phyloP scores from a whole-genome alignment of 2,888 invertebrate genomes.

The Plagiodera versicolora region DNA sequence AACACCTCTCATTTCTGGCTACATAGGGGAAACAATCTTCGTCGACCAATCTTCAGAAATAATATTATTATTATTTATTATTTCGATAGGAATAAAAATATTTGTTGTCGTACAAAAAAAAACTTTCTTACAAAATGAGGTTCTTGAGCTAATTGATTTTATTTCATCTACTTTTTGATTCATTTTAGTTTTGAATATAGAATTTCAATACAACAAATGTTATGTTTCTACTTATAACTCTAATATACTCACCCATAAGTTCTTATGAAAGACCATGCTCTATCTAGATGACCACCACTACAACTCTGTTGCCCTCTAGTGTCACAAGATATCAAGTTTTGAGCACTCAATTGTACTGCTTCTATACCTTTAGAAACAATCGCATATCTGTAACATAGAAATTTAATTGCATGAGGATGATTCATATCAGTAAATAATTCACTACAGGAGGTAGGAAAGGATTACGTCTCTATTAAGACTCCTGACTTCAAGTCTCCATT shows the following conservation, averaged over 20 bases:
- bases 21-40: conserved; percentile 85
- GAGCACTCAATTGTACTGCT: conserved; percentile 73
- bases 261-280: conserved; percentile 88
- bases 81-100: too few species aligned
- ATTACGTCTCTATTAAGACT: too few species aligned
- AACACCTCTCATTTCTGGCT: conserved; percentile 66
- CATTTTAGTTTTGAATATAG: too few species aligned
- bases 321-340: conserved; percentile 86
- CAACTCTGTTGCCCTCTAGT: conserved; percentile 78
- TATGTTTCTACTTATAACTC: too few species aligned
- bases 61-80: too few species aligned
- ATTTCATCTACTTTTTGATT: too few species aligned
- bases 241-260: conserved; percentile 65
- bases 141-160: too few species aligned
- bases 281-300: conserved; percentile 84
- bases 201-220: too few species aligned
- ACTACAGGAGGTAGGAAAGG: not conserved
- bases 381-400: conserved; percentile 62
- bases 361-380: conserved; percentile 84
- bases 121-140: too few species aligned
- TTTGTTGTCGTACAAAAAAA: too few species aligned
- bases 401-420: not conserved
- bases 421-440: not conserved
- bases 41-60: conserved; percentile 71
- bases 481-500: conserved; percentile 38